Conservation (phyloP, 1,140 invertebrate species). For the Rhopalosiphum maidis region DNA sequence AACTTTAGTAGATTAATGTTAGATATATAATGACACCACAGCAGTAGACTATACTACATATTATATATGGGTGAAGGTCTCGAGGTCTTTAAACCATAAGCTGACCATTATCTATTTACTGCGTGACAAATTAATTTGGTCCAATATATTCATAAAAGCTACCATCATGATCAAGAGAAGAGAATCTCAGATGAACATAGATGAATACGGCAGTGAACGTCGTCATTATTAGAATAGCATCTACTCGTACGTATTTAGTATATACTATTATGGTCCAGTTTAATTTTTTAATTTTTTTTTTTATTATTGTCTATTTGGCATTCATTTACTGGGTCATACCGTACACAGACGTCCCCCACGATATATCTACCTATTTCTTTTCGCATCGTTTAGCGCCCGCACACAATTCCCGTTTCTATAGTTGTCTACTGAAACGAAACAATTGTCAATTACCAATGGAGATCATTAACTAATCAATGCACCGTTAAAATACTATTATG, state of each 20-base stretch:
- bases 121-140: conserved; percentile 35
- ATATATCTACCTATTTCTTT: conserved; percentile 19
- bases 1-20: background rate
- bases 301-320: background rate
- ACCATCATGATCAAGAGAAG: background rate
- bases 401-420: conserved; percentile 1
- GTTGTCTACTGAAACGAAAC: background rate
- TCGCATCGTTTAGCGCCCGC: conserved; percentile 21
- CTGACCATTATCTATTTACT: background rate
- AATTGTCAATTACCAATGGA: conserved; percentile 17
- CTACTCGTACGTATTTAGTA: background rate
- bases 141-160: background rate
- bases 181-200: background rate
- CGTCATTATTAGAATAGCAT: background rate
- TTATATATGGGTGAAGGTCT: conserved; percentile 35
- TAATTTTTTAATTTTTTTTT: conserved; percentile 13
- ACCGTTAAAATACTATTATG: conserved; percentile 19
- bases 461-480: background rate
- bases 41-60: background rate
- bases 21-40: background rate
- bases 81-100: background rate
- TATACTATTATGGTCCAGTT: background rate
- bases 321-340: conserved; percentile 26
- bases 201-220: background rate
- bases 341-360: conserved; percentile 5